A percentile compares a stretch with the other conserved stretches of the same genome.
These are phyloP conservation scores for Hypsopygia costalis DNA, from an alignment of 2,888 invertebrate species.

Conservation along the genomic window DNA sequence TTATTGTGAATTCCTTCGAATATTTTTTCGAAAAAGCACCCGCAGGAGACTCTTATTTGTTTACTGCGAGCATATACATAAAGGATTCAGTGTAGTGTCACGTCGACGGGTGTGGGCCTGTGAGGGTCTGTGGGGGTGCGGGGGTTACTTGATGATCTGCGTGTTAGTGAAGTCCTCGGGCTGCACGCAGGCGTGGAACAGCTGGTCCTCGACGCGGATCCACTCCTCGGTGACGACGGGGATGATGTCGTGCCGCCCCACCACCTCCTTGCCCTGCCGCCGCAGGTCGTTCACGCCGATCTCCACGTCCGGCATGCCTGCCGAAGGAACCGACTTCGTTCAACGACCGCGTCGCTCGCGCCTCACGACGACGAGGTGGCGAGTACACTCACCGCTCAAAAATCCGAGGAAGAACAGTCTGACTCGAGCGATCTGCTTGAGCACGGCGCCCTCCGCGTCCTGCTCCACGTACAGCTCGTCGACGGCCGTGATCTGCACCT, in stretches of 20 bases:
- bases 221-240: slow-evolving; percentile 99
- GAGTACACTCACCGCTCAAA: slow-evolving; percentile 89
- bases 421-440: slow-evolving; percentile 96
- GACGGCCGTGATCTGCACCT: slow-evolving; percentile 94
- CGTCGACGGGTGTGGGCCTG: too few species aligned
- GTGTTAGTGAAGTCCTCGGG: slow-evolving; percentile 93
- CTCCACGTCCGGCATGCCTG: slow-evolving; percentile 97
- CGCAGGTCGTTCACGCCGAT: slow-evolving; percentile 98
- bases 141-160: slow-evolving; percentile 88
- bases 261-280: slow-evolving; percentile 99
- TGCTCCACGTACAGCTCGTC: slow-evolving; percentile 96
- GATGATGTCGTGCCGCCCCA: slow-evolving; percentile 99
- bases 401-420: slow-evolving; percentile 98
- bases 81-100: too few species aligned
- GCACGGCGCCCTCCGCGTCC: slow-evolving; percentile 89
- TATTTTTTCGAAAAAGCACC: too few species aligned
- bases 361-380: too few species aligned
- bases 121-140: slow-evolving; percentile 17
- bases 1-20: too few species aligned
- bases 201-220: slow-evolving; percentile 96
- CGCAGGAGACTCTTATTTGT: too few species aligned
- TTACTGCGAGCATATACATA: too few species aligned
- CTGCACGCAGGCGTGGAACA: slow-evolving; percentile 97
- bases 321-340: neutral
- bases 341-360: too few species aligned